Evolutionary conservation across 2,113 vertebrate genomes (phyloP).

Genomic region (Lutjanus erythropterus): DNA sequence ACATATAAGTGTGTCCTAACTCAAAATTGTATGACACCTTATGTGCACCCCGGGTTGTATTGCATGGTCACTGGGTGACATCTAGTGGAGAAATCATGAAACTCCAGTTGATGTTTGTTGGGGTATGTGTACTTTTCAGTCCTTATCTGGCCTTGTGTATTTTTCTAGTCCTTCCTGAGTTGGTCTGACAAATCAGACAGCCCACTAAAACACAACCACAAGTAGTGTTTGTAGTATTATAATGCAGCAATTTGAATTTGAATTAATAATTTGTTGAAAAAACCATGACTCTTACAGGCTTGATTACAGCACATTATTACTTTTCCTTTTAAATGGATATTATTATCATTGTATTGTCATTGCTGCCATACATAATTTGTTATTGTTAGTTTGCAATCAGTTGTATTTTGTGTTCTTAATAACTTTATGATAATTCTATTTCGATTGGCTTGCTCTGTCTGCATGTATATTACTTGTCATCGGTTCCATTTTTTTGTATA

Average conservation of each 20-base stretch:
- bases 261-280: neutral
- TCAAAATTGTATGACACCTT: constrained; percentile 14
- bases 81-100: constrained; percentile 64
- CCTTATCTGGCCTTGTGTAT: neutral
- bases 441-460: no score
- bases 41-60: neutral
- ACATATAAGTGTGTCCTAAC: constrained; percentile 1
- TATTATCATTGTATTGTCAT: no score
- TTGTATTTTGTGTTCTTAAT: no score
- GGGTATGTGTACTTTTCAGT: neutral
- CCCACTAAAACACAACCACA: neutral
- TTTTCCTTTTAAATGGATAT: no score
- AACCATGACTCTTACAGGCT: neutral
- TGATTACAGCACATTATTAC: neutral
- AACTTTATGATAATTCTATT: no score
- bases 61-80: constrained; percentile 67
- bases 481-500: no score
- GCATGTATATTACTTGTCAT: no score
- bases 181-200: neutral
- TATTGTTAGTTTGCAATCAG: no score
- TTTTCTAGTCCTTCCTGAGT: neutral
- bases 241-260: neutral
- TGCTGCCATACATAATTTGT: no score
- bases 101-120: neutral
- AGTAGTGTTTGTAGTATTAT: neutral